These are phyloP conservation scores for Phrynosoma platyrhinos DNA, from an alignment of 2,113 vertebrate genomes.

Conservation along the genomic window DNA sequence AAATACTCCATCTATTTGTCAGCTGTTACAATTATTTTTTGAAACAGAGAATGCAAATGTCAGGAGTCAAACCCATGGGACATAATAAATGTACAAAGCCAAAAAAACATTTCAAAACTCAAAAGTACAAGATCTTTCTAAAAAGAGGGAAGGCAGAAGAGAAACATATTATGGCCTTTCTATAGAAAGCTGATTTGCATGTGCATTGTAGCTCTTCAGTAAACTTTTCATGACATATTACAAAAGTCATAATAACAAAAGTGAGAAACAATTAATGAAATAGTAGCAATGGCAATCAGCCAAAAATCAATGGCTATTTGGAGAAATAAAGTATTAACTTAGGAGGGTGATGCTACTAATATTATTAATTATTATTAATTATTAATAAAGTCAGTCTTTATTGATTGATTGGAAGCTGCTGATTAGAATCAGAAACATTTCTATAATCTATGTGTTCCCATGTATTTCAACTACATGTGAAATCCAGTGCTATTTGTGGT, in stretches of 20 bases:
- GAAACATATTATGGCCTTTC: neutral
- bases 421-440: too few relatives aligned
- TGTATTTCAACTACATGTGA: too few relatives aligned
- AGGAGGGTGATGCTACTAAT: too few relatives aligned
- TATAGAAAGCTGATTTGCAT: neutral
- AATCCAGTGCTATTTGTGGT: too few relatives aligned
- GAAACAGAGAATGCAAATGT: conserved; percentile 13
- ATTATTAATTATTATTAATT: too few relatives aligned
- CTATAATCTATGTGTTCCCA: too few relatives aligned
- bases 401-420: too few relatives aligned
- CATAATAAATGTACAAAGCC: fast-evolving
- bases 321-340: too few relatives aligned
- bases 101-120: neutral
- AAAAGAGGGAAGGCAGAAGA: neutral
- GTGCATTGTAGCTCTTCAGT: too few relatives aligned
- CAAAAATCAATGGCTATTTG: too few relatives aligned
- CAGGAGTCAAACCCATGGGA: conserved; percentile 15
- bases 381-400: too few relatives aligned
- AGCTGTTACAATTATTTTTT: neutral
- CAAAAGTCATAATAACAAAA: neutral
- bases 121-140: conserved; percentile 5
- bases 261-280: neutral
- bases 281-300: neutral
- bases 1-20: neutral
- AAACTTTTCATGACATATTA: neutral